Base-by-base conservation (phyloP, 2,888 invertebrate genomes). In the Oxystoma pomonae region DNA sequence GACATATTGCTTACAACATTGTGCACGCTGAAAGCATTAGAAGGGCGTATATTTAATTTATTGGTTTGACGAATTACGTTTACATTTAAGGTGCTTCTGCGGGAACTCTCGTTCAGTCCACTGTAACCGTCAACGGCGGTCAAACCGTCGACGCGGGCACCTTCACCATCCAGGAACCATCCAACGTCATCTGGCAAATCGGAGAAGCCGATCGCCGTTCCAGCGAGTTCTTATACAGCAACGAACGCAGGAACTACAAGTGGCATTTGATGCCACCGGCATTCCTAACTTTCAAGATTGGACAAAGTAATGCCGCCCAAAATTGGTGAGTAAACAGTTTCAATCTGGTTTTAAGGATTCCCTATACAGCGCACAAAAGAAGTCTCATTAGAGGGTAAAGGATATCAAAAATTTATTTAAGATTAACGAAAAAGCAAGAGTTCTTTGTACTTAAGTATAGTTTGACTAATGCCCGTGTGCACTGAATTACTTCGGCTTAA, bases 291-390 rank as follows among this genome's bases (percentile, higher is more conserved):
- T 65, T 65, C 56, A 58, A 52, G 20, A 60, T 63, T 21, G 65
- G 63, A 2, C 16, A 20, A 58, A 62, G 62, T 22, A 49, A 61
- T 20, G 52, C 63, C 2, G 9, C n/a, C 21, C 18, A 52, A 2
- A 58, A 63, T 22, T 63, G 65, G 65, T 65, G 59, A 59, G 59
- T 56, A 21, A 7, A n/a, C n/a, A n/a, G n/a, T n/a, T n/a, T n/a
- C n/a, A n/a, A n/a, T n/a, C n/a, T n/a, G n/a, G n/a, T n/a, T n/a
- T n/a, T n/a, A n/a, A n/a, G n/a, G n/a, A n/a, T n/a, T n/a, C n/a
- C n/a, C n/a, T n/a, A n/a, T n/a, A n/a, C n/a, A n/a, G n/a, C n/a
- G n/a, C n/a, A n/a, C n/a, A n/a, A n/a, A n/a, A n/a, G n/a, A n/a
- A n/a, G n/a, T n/a, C n/a, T n/a, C n/a, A n/a, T n/a, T n/a, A n/a